Base-by-base conservation (phyloP, 2,888 invertebrate species). In the Mythimna albipuncta region DNA sequence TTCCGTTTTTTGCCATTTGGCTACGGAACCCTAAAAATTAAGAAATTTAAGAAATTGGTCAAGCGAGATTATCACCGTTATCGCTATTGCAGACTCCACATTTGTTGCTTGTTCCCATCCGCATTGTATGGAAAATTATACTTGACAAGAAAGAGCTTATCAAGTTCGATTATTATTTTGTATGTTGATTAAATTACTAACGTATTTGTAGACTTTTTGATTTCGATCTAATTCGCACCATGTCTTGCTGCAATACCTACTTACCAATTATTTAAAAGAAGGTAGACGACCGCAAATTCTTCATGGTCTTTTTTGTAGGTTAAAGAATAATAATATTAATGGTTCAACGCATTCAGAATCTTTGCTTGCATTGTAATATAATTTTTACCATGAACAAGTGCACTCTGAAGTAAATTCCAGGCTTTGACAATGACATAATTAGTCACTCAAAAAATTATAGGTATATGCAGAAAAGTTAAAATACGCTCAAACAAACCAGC, bases 251-350 rank as follows among this genome's bases (percentile, higher is more conserved):
- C 21, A 19, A 69, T 69, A 69, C 47, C n/a, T 54, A 69, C 47
- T 16, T 54, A 69, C 38, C 16, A 79, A 72, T 59, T 26, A 79
- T 47, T 59, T n/a, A 19, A 38, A 41, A 71, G 32, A n/a, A 26
- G 10, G 16, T 44, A 44, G 7, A 38, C n/a, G n/a, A n/a, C 52
- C 52, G 19, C 16, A 52, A 52, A 52, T 71, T 79, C 11, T 71
- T 41, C 79, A 70, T 47, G 72, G 32, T 26, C 6, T 55, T 77
- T 50, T 50, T 38, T 79, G 21, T 41, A 35, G 57, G 16, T 79
- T 72, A 32, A 72, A n/a, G 32, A 57, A 32, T 57, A 10, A 70
- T 57, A 71, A 44, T 35, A 73, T 41, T 9, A n/a, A 44, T 52
- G 63, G 52, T 72, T 44, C 6, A 58, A 26, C 4, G 13, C 35